Evolutionary conservation across 2,888 invertebrate genomes (phyloP).

Genomic region (Orthonychiurus folsomi): DNA sequence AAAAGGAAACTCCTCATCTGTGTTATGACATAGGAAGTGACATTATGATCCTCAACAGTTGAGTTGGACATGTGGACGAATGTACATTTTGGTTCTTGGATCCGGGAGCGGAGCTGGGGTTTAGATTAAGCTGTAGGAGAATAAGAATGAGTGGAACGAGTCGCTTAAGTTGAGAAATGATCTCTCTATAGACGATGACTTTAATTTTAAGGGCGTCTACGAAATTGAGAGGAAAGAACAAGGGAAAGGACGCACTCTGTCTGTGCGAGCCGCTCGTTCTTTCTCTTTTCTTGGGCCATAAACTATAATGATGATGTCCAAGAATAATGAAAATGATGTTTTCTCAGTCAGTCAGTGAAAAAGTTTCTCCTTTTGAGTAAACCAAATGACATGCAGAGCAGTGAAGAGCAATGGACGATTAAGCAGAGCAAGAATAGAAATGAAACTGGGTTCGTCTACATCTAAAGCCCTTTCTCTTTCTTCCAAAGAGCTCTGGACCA

Average conservation of each 20-base stretch:
- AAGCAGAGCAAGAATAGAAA: background rate
- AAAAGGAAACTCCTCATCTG: background rate
- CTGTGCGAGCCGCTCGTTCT: background rate
- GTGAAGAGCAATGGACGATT: background rate
- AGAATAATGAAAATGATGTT: conserved; percentile 1
- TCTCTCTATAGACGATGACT: background rate
- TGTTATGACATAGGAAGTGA: background rate
- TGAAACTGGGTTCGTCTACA: background rate
- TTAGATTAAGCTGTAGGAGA: background rate
- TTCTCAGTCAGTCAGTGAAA: background rate
- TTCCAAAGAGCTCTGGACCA: too few relatives aligned
- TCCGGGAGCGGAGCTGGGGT: background rate
- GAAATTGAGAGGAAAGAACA: background rate
- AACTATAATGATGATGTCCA: conserved; percentile 1
- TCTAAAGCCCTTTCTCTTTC: background rate
- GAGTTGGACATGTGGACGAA: background rate
- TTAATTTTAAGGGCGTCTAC: conserved; percentile 1
- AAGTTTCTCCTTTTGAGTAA: background rate
- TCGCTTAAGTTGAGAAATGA: conserved; percentile 1
- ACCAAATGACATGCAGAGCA: background rate
- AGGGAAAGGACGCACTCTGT: background rate
- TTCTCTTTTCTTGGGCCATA: background rate
- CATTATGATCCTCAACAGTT: conserved; percentile 1
- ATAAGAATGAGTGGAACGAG: background rate
- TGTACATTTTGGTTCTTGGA: too few relatives aligned